Conservation (phyloP, 2,888 invertebrate genomes). For the Phrixothrix hirtus region DNA sequence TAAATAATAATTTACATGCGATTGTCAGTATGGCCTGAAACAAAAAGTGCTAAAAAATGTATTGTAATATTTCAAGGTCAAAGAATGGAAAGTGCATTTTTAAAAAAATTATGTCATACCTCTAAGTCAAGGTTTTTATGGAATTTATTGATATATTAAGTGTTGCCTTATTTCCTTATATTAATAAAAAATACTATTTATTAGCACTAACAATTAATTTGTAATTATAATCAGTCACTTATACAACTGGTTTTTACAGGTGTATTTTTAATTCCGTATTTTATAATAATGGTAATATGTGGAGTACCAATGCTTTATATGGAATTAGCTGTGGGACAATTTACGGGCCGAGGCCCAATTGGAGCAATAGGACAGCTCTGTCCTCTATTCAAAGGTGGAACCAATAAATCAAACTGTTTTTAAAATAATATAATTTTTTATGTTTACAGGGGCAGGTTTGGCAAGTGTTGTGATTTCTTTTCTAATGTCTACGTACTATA, state of each 20-base stretch:
- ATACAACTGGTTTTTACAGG: constrained; percentile 62
- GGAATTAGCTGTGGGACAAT: constrained; percentile 92
- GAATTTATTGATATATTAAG: neutral
- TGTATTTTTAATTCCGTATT: constrained; percentile 93
- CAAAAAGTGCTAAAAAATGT: too few species aligned
- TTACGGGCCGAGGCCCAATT: constrained; percentile 89
- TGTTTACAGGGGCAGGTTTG: constrained; percentile 82
- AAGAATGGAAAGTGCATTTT: neutral
- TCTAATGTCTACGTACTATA: constrained; percentile 93
- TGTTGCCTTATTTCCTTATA: neutral
- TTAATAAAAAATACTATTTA: too few species aligned
- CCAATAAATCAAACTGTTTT: neutral
- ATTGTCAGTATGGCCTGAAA: too few species aligned
- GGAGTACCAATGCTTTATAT: constrained; percentile 92
- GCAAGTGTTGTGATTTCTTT: constrained; percentile 94
- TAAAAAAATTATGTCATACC: neutral
- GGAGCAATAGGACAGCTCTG: constrained; percentile 89
- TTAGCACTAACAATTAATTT: too few species aligned
- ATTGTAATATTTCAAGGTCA: too few species aligned
- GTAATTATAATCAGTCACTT: too few species aligned
- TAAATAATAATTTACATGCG: too few species aligned
- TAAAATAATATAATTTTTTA: neutral
- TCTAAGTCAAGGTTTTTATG: neutral
- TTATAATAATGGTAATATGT: constrained; percentile 86
- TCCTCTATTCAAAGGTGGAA: constrained; percentile 86